Conservation (phyloP, 2,113 vertebrate species). For the Sardina pilchardus region DNA sequence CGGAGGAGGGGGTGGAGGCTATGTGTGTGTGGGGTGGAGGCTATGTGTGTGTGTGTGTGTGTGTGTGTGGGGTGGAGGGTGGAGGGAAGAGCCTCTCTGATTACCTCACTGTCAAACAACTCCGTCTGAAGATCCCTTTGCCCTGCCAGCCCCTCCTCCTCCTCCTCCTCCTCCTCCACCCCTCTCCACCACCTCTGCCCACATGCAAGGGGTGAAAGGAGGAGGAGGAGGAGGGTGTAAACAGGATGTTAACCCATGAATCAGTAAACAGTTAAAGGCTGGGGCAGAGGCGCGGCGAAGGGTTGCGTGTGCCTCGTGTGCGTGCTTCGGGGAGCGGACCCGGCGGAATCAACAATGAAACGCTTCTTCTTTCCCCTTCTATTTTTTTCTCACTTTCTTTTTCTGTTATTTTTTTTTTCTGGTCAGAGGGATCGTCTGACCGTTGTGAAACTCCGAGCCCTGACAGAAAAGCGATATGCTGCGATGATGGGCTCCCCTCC, state of each 20-base stretch:
- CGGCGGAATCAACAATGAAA: not conserved
- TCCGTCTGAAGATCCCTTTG: slow-evolving; percentile 30
- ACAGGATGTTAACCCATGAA: slow-evolving; percentile 66
- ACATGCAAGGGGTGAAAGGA: not conserved
- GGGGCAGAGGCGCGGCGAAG: not conserved
- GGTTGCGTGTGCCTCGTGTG: not conserved
- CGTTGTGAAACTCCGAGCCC: slow-evolving; percentile 2
- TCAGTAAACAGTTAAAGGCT: slow-evolving; percentile 65
- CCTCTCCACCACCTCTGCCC: slow-evolving; percentile 25
- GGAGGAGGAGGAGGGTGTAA: slow-evolving; percentile 50
- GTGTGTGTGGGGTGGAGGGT: not conserved
- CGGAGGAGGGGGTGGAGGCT: not conserved
- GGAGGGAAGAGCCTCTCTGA: slow-evolving; percentile 33
- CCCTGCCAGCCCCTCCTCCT: not conserved
- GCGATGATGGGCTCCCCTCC: not conserved
- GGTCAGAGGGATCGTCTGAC: not conserved
- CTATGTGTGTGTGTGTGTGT: not conserved
- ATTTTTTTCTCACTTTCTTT: not conserved
- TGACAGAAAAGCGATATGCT: not conserved
- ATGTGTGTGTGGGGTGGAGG: no score
- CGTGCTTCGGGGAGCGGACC: not conserved
- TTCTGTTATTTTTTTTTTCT: not conserved
- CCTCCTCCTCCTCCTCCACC: not conserved
- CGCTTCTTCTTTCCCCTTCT: not conserved
- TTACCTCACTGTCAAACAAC: slow-evolving; percentile 58